Conservation (phyloP, 2,888 invertebrate genomes). For the Polia nebulosa region DNA sequence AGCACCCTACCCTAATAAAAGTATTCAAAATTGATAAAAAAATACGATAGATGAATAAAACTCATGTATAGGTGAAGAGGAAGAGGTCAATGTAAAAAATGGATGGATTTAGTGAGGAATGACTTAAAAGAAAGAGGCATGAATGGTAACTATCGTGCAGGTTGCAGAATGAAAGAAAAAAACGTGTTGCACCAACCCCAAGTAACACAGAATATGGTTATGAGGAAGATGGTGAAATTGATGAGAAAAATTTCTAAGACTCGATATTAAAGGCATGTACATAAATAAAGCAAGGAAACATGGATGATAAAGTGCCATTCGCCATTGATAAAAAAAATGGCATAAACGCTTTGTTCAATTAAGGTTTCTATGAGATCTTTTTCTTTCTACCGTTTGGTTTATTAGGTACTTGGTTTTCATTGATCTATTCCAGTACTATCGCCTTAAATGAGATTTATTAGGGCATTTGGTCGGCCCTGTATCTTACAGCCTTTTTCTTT, state of each 20-base stretch:
- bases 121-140: background rate
- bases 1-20: background rate
- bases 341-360: background rate
- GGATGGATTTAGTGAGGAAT: background rate
- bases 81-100: background rate
- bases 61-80: background rate
- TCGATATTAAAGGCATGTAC: too few relatives aligned
- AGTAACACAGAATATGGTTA: background rate
- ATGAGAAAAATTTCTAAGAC: background rate
- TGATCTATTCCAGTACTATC: background rate
- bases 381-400: background rate
- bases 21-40: background rate
- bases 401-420: slow-evolving; percentile 5
- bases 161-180: background rate
- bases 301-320: slow-evolving; percentile 8
- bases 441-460: slow-evolving; percentile 3
- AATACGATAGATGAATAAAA: background rate
- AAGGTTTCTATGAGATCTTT: background rate
- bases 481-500: background rate
- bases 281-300: too few relatives aligned
- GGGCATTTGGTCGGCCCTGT: background rate
- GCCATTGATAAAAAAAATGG: background rate
- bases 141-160: background rate
- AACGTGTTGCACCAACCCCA: background rate
- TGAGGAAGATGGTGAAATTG: background rate